phyloP scores from a whole-genome alignment of 2,113 vertebrate genomes.

The Chrysochloris asiatica region DNA sequence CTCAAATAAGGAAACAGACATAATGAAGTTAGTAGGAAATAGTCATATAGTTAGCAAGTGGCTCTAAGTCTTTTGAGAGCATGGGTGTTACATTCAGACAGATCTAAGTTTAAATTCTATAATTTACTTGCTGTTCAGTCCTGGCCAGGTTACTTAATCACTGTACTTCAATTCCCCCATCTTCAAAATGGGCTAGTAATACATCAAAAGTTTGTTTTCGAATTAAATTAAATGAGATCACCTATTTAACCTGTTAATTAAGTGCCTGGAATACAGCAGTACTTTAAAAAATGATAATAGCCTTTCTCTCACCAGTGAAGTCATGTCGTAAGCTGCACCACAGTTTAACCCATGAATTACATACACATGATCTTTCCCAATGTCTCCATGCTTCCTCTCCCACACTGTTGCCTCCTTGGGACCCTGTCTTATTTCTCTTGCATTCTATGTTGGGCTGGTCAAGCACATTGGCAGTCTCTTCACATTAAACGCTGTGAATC shows the following conservation, averaged over 20 bases:
- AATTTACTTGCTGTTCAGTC: neutral
- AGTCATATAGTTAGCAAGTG: neutral
- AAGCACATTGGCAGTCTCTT: neutral
- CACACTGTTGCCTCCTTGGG: neutral
- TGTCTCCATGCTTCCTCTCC: neutral
- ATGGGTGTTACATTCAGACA: neutral
- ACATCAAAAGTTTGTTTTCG: slow-evolving; percentile 56
- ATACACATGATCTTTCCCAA: neutral
- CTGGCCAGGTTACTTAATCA: neutral
- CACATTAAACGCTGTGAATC: slow-evolving; percentile 8
- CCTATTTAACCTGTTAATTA: slow-evolving; percentile 29
- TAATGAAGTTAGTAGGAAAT: neutral
- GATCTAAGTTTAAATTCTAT: neutral
- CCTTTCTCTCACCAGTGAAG: slow-evolving; percentile 31
- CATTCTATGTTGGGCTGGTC: neutral
- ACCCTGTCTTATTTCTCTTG: neutral
- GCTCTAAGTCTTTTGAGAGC: neutral
- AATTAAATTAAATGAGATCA: slow-evolving; percentile 44
- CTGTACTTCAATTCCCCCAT: slow-evolving; percentile 25
- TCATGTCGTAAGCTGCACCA: neutral
- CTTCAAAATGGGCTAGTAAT: slow-evolving; percentile 39
- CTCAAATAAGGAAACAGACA: neutral
- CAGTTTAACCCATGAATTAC: neutral
- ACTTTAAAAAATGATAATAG: neutral
- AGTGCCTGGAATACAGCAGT: neutral